Base-by-base conservation (phyloP, 2,113 vertebrate genomes). In the Colossoma macropomum region DNA sequence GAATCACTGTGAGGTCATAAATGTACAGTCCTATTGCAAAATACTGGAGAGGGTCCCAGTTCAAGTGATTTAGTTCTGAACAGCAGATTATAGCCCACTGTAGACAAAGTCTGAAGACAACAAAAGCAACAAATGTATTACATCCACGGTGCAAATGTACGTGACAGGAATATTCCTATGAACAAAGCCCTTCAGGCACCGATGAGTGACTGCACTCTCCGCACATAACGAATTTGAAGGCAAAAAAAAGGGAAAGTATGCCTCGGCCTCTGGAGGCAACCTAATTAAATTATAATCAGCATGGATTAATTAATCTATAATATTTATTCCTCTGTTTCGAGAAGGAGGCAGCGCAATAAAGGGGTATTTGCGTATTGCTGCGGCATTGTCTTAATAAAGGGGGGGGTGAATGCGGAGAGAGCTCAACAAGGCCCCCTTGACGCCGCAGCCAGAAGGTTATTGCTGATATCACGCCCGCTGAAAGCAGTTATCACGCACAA, bases 201-300 rank as follows among this genome's bases (percentile, higher is more conserved):
- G 9, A 34, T 63, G 84, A 81, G 79, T 41, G 73, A 85, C 54
- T 45, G 66, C 30, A 38, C 75, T 50, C 68, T 71, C 60, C 27
- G 34, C 81, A 79, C 59, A 32, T 70, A 62, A 62, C 54, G 52
- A 78, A 79, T 66, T 54, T 79, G 75, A 84, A 84, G 82, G 13
- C 23, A 2, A 34, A 9, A 70, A 52, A 59, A 52, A 28, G 71
- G 82, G 92, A 80, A 93, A 89, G 71, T 93, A 94, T 92, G 94
- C 80, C 85, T 88, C 94, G 96, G 94, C 93, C 94, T 92, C 94
- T 73, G 92, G 94, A 96, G 94, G 96, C 93, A 94, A 94, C 91
- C 94, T 96, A 96, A 98, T 99, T 98, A 97, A 98, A 99, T 97
- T 97, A 98, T 97, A 97, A 97, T 98, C 96, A 97, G 95, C 92